Base-by-base conservation (phyloP, 2,888 invertebrate species). In the Sesia apiformis region DNA sequence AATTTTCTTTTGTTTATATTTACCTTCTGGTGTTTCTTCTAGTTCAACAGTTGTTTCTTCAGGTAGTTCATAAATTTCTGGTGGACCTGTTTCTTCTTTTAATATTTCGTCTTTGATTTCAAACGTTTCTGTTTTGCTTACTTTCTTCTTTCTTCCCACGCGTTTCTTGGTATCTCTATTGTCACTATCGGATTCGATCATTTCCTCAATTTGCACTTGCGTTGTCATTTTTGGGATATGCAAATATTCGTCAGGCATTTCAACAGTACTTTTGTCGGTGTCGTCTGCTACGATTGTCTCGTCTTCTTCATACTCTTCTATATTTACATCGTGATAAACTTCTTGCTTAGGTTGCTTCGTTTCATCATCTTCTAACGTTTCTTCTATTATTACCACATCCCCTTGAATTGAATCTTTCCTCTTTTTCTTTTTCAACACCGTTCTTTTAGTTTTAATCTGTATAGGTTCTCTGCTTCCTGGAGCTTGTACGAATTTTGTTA, bases 391-490 rank as follows among this genome's bases (percentile, higher is more conserved):
- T 0, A 92, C 87, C 3, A 91, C 72, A 60, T 91, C 84, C 38
- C 87, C 87, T 58, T 80, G 79, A 7, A 69, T 66, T 46, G 63
- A 65, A 39, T 50, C 57, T 3, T 60, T 61, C 57, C 65, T 77
- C 46, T 77, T 80, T 63, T 84, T 90, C 64, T 90, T 90, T 62
- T 88, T 77, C 55, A 91, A 65, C 56, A 90, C 89, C 0, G 92
- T 92, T 63, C 91, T 67, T 70, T 91, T 92, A 3, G 91, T 92
- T 73, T 91, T 90, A 23, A 91, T 81, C 76, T 90, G 88, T 57
- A 83, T 87, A 4, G 90, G 90, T 74, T 91, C 90, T n/a, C 78
- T 75, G 55, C 84, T 80, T 39, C 86, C 91, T 5, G 91, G 84
- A 49, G 81, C 72, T 70, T 85, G 81, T 61, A 90, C 77, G 63